These are phyloP conservation scores for Dicyrtoma fusca DNA, from an alignment of 2,888 invertebrate species.

Conservation along the genomic window DNA sequence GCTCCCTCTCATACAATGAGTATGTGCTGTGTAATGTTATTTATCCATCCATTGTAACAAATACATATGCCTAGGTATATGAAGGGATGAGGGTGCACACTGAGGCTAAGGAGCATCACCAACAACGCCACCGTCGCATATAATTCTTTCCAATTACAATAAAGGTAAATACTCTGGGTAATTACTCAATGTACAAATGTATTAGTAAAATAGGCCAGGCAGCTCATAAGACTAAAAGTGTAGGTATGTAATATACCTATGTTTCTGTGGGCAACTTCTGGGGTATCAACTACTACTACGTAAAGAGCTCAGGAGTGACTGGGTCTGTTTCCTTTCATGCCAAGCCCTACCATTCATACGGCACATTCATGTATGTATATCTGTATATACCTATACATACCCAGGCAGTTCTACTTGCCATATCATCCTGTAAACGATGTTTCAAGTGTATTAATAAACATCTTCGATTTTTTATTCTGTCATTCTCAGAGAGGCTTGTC, in stretches of 20 bases:
- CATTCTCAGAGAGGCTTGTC: too few relatives aligned
- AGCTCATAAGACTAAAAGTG: slow-evolving; percentile 9
- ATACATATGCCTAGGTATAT: not conserved
- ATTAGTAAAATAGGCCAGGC: slow-evolving; percentile 25
- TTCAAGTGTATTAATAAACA: slow-evolving; percentile 6
- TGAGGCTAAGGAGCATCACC: slow-evolving; percentile 2
- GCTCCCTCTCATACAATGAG: not conserved
- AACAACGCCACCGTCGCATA: not conserved
- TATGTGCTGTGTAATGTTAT: slow-evolving; percentile 20
- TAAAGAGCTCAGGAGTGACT: not conserved
- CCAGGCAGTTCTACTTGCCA: too few relatives aligned
- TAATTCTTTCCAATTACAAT: not conserved
- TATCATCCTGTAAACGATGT: too few relatives aligned
- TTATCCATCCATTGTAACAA: not conserved
- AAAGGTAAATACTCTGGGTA: slow-evolving; percentile 9
- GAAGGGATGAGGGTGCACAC: not conserved
- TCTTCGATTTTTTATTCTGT: too few relatives aligned
- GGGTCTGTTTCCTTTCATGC: not conserved
- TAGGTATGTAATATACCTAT: not conserved
- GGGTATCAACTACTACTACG: not conserved
- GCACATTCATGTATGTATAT: not conserved
- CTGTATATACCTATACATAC: not conserved
- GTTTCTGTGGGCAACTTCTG: too few relatives aligned
- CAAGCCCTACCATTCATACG: not conserved
- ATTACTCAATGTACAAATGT: slow-evolving; percentile 7